A percentile compares a stretch with the other conserved stretches of the same genome.
Evolutionary conservation across 2,888 invertebrate species (phyloP).

Genomic region (Campoletis raptor): DNA sequence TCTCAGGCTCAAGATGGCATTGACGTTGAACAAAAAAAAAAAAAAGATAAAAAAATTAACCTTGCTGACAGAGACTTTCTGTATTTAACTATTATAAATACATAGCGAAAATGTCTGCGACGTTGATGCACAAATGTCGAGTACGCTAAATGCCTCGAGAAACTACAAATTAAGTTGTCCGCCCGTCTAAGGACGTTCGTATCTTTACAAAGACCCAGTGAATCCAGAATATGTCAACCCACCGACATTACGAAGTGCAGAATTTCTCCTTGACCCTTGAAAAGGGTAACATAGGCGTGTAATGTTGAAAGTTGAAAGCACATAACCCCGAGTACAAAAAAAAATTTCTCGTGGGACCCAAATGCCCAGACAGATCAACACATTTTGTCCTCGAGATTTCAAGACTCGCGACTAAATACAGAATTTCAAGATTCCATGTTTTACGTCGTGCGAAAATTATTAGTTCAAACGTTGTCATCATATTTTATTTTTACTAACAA

Average conservation of each 20-base stretch:
- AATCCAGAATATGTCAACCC: slow-evolving; percentile 17
- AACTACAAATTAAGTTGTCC: slow-evolving; percentile 42
- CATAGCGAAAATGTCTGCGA: background rate
- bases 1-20: slow-evolving; percentile 3
- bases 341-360: background rate
- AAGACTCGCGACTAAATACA: background rate
- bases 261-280: slow-evolving; percentile 54
- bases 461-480: background rate
- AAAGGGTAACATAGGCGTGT: slow-evolving; percentile 43
- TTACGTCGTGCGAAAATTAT: slow-evolving; percentile 45
- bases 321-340: slow-evolving; percentile 27
- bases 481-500: background rate
- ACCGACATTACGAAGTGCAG: slow-evolving; percentile 26
- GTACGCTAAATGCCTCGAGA: slow-evolving; percentile 42
- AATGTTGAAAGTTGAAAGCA: slow-evolving; percentile 51
- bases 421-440: background rate
- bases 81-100: slow-evolving; percentile 11
- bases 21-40: slow-evolving; percentile 1
- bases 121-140: slow-evolving; percentile 6
- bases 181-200: slow-evolving; percentile 35
- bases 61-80: slow-evolving; percentile 23
- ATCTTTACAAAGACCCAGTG: slow-evolving; percentile 16
- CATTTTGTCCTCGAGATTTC: slow-evolving; percentile 31
- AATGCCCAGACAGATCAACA: slow-evolving; percentile 9
- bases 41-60: slow-evolving; percentile 16